Evolutionary conservation across 2,888 invertebrate genomes (phyloP).

Genomic region (Chrysolina oricalcia): DNA sequence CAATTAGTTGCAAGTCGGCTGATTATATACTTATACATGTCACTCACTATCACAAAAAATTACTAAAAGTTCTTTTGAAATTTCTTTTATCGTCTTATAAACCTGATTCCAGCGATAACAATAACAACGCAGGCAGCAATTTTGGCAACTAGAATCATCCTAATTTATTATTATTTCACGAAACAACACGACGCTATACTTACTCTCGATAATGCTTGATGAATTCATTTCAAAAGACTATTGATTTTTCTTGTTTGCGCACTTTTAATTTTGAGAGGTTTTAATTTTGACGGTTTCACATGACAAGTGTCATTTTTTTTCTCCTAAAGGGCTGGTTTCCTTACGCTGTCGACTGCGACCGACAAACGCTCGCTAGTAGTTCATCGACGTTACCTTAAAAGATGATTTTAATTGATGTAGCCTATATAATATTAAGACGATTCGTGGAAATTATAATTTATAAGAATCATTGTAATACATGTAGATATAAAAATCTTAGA

Average conservation of each 20-base stretch:
- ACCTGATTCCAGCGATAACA: conserved; percentile 34
- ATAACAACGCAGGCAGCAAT: conserved; percentile 27
- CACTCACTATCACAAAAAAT: neutral
- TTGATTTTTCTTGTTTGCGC: neutral
- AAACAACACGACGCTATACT: neutral
- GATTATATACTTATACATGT: neutral
- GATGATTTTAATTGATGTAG: no score
- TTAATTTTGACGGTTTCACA: neutral
- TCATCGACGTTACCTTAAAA: no score
- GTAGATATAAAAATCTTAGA: no score
- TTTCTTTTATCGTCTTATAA: conserved; percentile 14
- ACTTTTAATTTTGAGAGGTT: conserved; percentile 10
- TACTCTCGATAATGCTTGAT: conserved; percentile 13
- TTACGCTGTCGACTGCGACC: no score
- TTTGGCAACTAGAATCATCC: conserved; percentile 32
- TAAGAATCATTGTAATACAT: no score
- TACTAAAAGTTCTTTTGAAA: neutral
- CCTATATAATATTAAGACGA: no score
- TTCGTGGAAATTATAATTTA: no score
- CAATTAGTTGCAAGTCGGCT: no score
- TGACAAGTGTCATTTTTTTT: neutral
- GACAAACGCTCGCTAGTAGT: no score
- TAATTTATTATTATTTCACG: neutral
- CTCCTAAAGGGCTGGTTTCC: no score
- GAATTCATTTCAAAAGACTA: conserved; percentile 1